A percentile compares a stretch with the other conserved stretches of the same genome.
These are phyloP conservation scores for Pheucticus melanocephalus DNA, from an alignment of 2,113 vertebrate species.

Conservation along the genomic window DNA sequence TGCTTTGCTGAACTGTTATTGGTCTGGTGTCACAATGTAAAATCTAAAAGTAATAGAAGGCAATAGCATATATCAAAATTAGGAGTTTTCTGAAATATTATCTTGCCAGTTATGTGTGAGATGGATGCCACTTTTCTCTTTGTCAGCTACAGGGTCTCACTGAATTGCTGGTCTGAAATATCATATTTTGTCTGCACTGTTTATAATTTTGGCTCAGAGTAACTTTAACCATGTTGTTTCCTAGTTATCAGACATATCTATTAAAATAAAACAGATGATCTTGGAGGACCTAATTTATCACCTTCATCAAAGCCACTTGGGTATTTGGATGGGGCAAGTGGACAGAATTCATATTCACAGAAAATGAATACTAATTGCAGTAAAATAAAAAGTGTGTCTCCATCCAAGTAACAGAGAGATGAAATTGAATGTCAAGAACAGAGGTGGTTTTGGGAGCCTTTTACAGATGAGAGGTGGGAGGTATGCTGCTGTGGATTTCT, in stretches of 20 bases:
- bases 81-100: background rate
- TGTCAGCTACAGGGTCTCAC: background rate
- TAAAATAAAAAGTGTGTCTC: background rate
- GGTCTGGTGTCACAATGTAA: background rate
- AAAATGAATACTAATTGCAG: background rate
- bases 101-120: background rate
- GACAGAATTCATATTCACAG: background rate
- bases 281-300: background rate
- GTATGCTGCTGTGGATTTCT: background rate
- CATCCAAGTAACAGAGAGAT: background rate
- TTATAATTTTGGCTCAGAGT: background rate
- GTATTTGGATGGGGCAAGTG: background rate
- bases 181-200: background rate
- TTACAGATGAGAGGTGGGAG: background rate
- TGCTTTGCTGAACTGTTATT: background rate
- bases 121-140: background rate
- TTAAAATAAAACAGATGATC: background rate
- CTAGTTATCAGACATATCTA: background rate
- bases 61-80: background rate
- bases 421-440: background rate
- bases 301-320: background rate
- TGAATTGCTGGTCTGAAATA: background rate
- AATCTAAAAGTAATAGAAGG: background rate
- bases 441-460: background rate
- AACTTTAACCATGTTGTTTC: background rate